A percentile compares a stretch with the other conserved stretches of the same genome.
Evolutionary conservation across 1,140 invertebrate species (phyloP).

Genomic region (Lucilia sericata): DNA sequence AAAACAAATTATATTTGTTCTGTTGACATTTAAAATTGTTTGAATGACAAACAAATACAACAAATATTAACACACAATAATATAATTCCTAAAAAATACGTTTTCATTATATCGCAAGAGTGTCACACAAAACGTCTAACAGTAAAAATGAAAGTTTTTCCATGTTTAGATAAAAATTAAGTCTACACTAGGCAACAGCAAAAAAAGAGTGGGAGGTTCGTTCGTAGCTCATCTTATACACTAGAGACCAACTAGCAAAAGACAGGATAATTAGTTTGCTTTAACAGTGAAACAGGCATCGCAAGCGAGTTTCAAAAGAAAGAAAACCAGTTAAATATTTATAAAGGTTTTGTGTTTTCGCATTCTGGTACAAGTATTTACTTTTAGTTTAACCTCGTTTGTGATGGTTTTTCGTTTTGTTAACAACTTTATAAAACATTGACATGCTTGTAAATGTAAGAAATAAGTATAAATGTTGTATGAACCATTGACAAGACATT

Average conservation of each 20-base stretch:
- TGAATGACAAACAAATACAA: neutral
- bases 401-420: neutral
- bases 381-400: neutral
- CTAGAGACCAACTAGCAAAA: neutral
- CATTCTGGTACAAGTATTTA: neutral
- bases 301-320: neutral
- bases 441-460: neutral
- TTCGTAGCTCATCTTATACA: neutral
- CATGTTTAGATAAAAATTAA: neutral
- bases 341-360: too few relatives aligned
- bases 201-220: neutral
- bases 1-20: neutral
- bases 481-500: neutral
- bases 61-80: neutral
- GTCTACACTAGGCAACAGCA: neutral
- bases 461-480: neutral
- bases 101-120: neutral
- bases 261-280: slow-evolving; percentile 1
- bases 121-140: neutral
- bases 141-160: neutral
- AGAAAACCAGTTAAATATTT: neutral
- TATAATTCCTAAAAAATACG: neutral
- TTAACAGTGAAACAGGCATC: neutral
- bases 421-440: neutral
- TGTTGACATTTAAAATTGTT: slow-evolving; percentile 7